phyloP scores from a whole-genome alignment of 2,113 vertebrate species.

The Sapajus apella region DNA sequence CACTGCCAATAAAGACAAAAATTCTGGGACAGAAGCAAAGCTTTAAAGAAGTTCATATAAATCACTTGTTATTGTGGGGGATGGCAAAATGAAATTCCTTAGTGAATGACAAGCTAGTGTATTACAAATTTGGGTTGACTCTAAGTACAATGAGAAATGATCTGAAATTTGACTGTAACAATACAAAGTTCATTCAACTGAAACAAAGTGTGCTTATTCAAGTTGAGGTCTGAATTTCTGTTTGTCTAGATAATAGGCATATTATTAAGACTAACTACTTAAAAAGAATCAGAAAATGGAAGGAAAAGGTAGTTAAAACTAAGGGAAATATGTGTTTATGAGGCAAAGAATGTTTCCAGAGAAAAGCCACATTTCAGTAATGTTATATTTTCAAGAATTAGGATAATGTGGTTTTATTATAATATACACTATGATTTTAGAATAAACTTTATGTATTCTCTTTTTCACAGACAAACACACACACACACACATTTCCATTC shows the following conservation, averaged over 20 bases:
- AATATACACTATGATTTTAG: not conserved
- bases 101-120: not conserved
- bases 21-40: not conserved
- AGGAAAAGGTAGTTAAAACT: not conserved
- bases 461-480: not conserved
- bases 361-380: not conserved
- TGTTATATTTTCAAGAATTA: not conserved
- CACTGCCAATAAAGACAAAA: not conserved
- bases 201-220: not conserved
- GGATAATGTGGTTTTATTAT: not conserved
- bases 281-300: not conserved
- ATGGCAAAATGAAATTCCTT: not conserved
- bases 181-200: not conserved
- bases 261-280: not conserved
- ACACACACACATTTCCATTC: not conserved
- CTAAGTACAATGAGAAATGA: not conserved
- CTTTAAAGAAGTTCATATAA: not conserved
- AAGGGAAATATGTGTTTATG: not conserved
- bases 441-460: not conserved
- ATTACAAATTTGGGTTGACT: not conserved
- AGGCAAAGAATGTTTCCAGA: not conserved
- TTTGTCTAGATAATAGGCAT: not conserved
- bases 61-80: not conserved
- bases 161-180: not conserved
- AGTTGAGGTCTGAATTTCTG: not conserved